Evolutionary conservation across 1,140 invertebrate genomes (phyloP).

Genomic region (Pseudomyrmex dendroicus): DNA sequence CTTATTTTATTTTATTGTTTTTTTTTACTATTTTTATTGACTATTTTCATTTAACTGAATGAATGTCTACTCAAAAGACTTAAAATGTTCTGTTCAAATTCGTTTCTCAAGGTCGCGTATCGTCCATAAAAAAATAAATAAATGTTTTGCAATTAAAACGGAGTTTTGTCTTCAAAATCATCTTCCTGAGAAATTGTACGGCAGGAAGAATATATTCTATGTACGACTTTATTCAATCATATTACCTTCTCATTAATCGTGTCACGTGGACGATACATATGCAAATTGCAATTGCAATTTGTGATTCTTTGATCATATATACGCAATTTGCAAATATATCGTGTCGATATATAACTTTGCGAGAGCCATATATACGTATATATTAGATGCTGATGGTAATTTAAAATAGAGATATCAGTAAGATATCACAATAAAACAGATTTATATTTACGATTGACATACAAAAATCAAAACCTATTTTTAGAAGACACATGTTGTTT

Average conservation of each 20-base stretch:
- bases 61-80: constrained; percentile 53
- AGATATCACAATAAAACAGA: not conserved
- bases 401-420: not conserved
- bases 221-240: no score
- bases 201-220: not conserved
- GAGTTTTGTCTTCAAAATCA: no score
- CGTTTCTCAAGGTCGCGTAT: constrained; percentile 3
- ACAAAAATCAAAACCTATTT: not conserved
- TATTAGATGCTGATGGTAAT: no score
- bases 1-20: no score
- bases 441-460: not conserved
- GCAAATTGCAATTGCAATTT: not conserved
- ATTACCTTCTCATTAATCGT: not conserved
- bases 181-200: no score
- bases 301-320: not conserved
- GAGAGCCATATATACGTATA: not conserved
- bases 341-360: not conserved
- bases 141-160: no score
- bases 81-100: constrained; percentile 52
- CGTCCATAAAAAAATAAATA: not conserved
- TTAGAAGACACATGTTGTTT: not conserved
- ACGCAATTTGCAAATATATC: not conserved
- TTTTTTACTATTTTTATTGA: constrained; percentile 56
- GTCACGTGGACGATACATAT: not conserved
- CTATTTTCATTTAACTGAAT: constrained; percentile 57